Conservation (phyloP, 1,140 invertebrate species). For the Drosophila persimilis region DNA sequence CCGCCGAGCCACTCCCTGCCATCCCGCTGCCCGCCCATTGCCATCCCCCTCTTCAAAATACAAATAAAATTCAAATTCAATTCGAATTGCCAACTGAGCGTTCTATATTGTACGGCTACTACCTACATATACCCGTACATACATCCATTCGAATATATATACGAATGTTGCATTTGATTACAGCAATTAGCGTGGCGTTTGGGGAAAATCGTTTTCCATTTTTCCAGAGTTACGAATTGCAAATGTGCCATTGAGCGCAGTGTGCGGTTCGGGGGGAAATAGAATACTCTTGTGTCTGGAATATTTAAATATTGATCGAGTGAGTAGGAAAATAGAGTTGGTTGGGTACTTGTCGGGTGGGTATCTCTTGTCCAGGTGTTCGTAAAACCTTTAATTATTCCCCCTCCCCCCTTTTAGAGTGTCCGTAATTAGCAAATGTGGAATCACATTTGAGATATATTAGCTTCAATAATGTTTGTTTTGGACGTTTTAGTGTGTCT, state of each 20-base stretch:
- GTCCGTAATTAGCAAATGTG: too few species aligned
- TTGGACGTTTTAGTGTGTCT: too few species aligned
- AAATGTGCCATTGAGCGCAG: not conserved
- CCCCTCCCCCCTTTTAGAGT: too few species aligned
- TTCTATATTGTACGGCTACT: not conserved
- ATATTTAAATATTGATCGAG: too few species aligned
- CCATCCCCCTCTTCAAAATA: conserved; percentile 13
- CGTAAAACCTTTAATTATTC: too few species aligned
- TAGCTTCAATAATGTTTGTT: too few species aligned
- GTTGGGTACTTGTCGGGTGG: too few species aligned
- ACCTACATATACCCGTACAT: not conserved
- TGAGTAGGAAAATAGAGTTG: too few species aligned
- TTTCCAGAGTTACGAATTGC: conserved; percentile 1
- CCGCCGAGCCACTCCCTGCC: not conserved
- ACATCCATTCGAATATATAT: not conserved
- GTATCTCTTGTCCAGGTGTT: too few species aligned
- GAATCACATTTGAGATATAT: too few species aligned
- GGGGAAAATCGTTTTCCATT: not conserved
- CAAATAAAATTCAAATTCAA: conserved; percentile 58
- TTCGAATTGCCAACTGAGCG: conserved; percentile 42
- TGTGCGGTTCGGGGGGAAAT: not conserved
- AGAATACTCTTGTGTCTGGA: too few species aligned
- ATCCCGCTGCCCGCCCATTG: too few species aligned
- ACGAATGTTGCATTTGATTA: conserved; percentile 46
- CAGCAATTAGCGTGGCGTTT: conserved; percentile 36